Base-by-base conservation (phyloP, 2,797 vertebrate species). In the Microctenopoma stevenorrisi region DNA sequence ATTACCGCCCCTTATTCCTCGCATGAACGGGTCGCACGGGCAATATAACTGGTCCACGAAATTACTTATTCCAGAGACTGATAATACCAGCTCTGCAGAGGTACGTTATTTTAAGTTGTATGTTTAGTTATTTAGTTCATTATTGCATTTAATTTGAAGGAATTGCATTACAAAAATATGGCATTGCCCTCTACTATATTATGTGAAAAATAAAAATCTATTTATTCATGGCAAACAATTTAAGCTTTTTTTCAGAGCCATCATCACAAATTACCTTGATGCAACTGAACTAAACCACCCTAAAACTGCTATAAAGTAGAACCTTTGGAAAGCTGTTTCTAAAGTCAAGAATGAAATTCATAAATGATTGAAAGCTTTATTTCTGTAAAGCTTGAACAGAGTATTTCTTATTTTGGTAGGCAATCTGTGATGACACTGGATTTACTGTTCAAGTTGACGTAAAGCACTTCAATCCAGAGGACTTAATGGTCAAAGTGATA, bases 391-490 rank as follows among this genome's bases (percentile, higher is more conserved):
- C 11, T 2, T 42, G 15, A 42, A 42, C 12, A 42, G 26, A 43
- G 38, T 38, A 10, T 73, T 58, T 13, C 13, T n/a, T 4, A 69
- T 1, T 49, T 81, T 51, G 35, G 5, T 71, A 95, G 94, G 93
- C 94, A 37, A 84, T 81, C 49, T 94, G 93, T 85, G 90, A 94
- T 66, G 78, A 90, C 5, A 88, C 65, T 0, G 88, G 94, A 46
- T 95, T 95, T 72, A 90, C 80, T 35, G 84, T 95, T 50, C 91
- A 93, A 53, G 89, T 95, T 6, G 93, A 95, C 57, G 94, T 95
- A 3, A 94, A 91, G 74, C 84, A 90, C 61, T 95, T 94, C 74
- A 91, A 82, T 43, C 94, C 94, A 7, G 85, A 94, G 49, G 93
- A 95, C 47, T 78, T 95, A 0, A 58, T 86, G 76, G 94, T 95